phyloP scores from a whole-genome alignment of 1,140 invertebrate genomes.

The Drosophila ohnishii region DNA sequence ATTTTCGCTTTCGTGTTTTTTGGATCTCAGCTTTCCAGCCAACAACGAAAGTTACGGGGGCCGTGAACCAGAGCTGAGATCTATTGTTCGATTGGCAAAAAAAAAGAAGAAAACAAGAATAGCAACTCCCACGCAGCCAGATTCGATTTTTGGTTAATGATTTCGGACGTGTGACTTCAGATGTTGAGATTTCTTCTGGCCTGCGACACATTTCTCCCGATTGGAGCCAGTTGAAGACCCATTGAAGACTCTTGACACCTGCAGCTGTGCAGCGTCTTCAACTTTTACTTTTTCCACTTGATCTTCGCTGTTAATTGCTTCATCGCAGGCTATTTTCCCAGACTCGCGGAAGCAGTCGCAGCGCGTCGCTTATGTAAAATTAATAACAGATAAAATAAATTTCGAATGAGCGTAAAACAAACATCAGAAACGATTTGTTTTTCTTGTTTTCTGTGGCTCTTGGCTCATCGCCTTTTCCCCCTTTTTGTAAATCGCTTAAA shows the following conservation, averaged over 20 bases:
- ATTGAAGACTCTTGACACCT: slow-evolving; percentile 23
- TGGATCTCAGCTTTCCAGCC: slow-evolving; percentile 7
- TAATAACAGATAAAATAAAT: slow-evolving; percentile 72
- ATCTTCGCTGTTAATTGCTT: slow-evolving; percentile 48
- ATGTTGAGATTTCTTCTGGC: not conserved
- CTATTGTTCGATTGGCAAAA: slow-evolving; percentile 49
- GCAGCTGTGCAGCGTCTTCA: slow-evolving; percentile 51
- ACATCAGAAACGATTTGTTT: slow-evolving; percentile 52
- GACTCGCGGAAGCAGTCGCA: slow-evolving; percentile 36
- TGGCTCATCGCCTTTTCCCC: slow-evolving; percentile 6
- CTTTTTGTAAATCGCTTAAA: slow-evolving; percentile 48
- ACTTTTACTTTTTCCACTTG: slow-evolving; percentile 55
- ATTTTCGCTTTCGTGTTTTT: not conserved
- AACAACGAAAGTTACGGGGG: slow-evolving; percentile 44
- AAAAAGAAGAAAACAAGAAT: not conserved
- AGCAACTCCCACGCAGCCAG: slow-evolving; percentile 27
- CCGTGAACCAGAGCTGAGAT: slow-evolving; percentile 2
- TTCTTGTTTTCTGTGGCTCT: slow-evolving; percentile 4
- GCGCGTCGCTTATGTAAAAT: slow-evolving; percentile 66
- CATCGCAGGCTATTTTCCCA: slow-evolving; percentile 49
- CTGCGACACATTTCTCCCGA: slow-evolving; percentile 30
- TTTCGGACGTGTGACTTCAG: not conserved
- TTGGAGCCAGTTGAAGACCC: slow-evolving; percentile 6
- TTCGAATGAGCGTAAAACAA: slow-evolving; percentile 70
- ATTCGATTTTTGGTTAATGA: not conserved